phyloP scores from a whole-genome alignment of 2,113 vertebrate species.

The Meles meles region DNA sequence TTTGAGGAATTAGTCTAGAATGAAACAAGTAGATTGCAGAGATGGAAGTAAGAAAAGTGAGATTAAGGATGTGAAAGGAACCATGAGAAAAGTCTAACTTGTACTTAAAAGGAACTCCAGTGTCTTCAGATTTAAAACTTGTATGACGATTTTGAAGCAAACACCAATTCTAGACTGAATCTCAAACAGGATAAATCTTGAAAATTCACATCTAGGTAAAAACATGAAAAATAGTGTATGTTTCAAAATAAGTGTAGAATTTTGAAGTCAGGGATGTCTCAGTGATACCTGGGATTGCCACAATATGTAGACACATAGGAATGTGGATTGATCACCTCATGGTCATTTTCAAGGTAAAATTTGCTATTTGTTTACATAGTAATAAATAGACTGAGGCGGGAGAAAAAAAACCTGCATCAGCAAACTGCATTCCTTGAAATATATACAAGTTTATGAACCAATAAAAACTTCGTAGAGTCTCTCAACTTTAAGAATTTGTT shows the following conservation, averaged over 20 bases:
- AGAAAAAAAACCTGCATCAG: neutral
- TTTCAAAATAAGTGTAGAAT: neutral
- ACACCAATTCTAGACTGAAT: neutral
- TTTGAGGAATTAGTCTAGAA: neutral
- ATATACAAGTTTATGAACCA: neutral
- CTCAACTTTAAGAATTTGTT: neutral
- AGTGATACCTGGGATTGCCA: neutral
- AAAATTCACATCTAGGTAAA: neutral
- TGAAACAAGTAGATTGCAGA: neutral
- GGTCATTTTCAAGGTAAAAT: neutral
- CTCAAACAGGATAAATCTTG: neutral
- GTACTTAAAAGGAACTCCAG: neutral
- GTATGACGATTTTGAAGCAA: too few relatives aligned
- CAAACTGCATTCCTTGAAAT: neutral
- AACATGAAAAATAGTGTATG: neutral
- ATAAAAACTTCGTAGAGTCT: neutral
- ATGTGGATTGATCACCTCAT: neutral
- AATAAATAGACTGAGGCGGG: neutral
- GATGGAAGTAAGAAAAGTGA: neutral
- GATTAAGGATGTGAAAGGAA: fast-evolving
- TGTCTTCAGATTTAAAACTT: neutral
- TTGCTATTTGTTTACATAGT: neutral
- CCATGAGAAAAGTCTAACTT: neutral
- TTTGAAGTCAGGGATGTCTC: neutral
- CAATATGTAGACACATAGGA: neutral